Conservation (phyloP, 2,113 vertebrate genomes). For the Emydocephalus ijimae region DNA sequence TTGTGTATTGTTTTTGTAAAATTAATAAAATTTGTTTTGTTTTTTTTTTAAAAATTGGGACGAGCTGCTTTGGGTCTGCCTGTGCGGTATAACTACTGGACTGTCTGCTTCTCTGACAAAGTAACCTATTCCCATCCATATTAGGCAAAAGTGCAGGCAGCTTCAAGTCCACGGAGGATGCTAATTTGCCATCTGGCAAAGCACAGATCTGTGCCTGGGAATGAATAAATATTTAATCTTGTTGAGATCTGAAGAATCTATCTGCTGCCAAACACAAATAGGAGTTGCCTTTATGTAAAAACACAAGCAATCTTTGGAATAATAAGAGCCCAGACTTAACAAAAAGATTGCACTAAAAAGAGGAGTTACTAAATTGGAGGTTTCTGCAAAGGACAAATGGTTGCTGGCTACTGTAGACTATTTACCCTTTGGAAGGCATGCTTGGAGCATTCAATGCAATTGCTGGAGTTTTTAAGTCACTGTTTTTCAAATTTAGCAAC, state of each 20-base stretch:
- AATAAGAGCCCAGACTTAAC: not conserved
- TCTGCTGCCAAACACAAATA: not conserved
- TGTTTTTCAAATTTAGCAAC: not conserved
- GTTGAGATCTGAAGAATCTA: not conserved
- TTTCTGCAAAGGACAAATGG: too few species aligned
- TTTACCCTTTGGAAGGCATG: not conserved
- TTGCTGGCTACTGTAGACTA: not conserved
- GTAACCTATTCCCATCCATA: not conserved
- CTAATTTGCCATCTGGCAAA: constrained; percentile 1
- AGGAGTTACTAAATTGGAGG: not conserved
- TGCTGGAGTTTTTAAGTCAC: not conserved
- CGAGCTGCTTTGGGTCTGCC: too few species aligned
- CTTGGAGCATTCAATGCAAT: not conserved
- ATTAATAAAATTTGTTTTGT: too few species aligned
- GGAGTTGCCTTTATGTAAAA: not conserved
- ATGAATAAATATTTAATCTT: constrained; percentile 5
- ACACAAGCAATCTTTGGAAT: not conserved
- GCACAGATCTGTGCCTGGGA: not conserved
- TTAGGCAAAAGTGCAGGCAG: not conserved
- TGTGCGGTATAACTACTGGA: not conserved
- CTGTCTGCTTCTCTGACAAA: too few species aligned
- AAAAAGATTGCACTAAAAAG: not conserved
- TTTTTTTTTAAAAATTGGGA: too few species aligned
- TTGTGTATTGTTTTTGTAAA: too few species aligned
- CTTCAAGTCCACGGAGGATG: not conserved